Percentiles rank a stretch among this genome's conserved stretches.
Evolutionary conservation across 2,113 vertebrate species (phyloP).

Genomic region (Odontophorus gujanensis): DNA sequence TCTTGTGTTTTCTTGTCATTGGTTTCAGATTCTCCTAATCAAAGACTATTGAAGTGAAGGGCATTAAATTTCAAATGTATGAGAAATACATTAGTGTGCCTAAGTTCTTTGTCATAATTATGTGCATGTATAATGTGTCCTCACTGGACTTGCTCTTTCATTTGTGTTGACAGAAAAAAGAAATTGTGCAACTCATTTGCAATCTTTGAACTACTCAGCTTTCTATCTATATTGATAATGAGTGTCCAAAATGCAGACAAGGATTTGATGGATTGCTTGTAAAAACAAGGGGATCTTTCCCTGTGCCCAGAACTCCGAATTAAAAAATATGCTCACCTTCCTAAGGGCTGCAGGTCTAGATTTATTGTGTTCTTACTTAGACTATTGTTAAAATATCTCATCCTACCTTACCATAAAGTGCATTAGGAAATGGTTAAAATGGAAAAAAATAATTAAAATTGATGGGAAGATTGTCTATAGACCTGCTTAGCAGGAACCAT

Average conservation of each 20-base stretch:
- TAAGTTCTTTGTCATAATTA: background rate
- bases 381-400: background rate
- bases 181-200: background rate
- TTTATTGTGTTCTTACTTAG: background rate
- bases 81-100: background rate
- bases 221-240: background rate
- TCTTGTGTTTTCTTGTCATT: background rate
- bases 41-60: background rate
- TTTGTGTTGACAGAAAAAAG: constrained; percentile 11
- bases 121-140: background rate
- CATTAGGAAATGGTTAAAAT: background rate
- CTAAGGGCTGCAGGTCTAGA: background rate
- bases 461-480: background rate
- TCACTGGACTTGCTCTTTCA: background rate
- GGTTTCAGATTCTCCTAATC: background rate
- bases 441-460: background rate
- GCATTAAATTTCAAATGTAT: background rate
- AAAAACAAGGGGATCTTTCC: background rate
- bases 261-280: background rate
- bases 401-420: accelerated
- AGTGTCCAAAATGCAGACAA: background rate
- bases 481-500: background rate
- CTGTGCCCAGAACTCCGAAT: background rate
- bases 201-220: background rate
- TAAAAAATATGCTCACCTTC: background rate